These are phyloP conservation scores for Smittia aterrima DNA, from an alignment of 2,888 invertebrate species.

Conservation along the genomic window DNA sequence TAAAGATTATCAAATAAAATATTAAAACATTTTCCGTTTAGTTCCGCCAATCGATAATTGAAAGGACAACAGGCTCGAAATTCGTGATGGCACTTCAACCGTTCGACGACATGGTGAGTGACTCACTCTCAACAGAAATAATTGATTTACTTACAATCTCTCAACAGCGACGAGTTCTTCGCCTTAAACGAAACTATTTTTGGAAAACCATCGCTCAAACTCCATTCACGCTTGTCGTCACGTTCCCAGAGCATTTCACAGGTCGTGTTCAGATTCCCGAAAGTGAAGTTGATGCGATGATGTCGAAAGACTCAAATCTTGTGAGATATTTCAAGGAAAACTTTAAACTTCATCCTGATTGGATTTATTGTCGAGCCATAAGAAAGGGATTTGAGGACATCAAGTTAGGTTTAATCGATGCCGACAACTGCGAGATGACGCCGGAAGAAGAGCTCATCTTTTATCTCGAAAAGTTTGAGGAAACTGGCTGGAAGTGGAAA, in stretches of 20 bases:
- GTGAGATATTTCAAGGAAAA: conserved; percentile 59
- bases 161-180: conserved; percentile 61
- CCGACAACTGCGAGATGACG: conserved; percentile 27
- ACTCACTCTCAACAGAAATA: background rate
- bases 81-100: conserved; percentile 60
- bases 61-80: conserved; percentile 57
- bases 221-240: conserved; percentile 67
- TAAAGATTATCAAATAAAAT: conserved; percentile 32
- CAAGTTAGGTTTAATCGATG: conserved; percentile 31
- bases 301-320: conserved; percentile 49
- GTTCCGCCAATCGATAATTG: conserved; percentile 59
- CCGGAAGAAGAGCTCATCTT: conserved; percentile 26
- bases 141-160: too few relatives aligned
- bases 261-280: conserved; percentile 55
- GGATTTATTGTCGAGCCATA: conserved; percentile 46
- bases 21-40: conserved; percentile 46
- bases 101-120: conserved; percentile 64
- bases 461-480: conserved; percentile 24
- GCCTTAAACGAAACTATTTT: conserved; percentile 61
- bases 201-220: conserved; percentile 61
- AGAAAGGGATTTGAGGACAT: conserved; percentile 33
- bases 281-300: conserved; percentile 57
- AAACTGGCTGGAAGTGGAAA: conserved; percentile 31
- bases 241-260: conserved; percentile 61
- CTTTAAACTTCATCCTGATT: conserved; percentile 65